Percentiles rank a stretch among this genome's conserved stretches.
Evolutionary conservation across 23 tunicate species (phyloP).

Genomic region (Trididemnum clinides): DNA sequence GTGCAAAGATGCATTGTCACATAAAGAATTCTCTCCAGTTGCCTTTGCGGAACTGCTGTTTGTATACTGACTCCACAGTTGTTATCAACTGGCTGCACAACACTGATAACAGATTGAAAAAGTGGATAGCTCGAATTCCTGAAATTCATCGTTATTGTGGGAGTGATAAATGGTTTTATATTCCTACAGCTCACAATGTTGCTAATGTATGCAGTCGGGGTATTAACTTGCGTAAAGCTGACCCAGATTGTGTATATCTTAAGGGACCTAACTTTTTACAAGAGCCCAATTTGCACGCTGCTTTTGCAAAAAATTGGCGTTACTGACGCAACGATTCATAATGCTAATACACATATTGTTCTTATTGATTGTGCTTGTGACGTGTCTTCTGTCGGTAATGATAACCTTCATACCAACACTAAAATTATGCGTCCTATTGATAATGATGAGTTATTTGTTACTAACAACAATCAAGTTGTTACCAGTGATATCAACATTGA

Average conservation of each 20-base stretch:
- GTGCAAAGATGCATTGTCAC: conserved; percentile 14
- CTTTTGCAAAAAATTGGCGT: no score
- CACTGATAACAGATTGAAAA: background rate
- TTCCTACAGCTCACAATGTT: background rate
- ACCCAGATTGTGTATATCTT: background rate
- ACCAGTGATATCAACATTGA: no score
- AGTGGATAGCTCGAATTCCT: background rate
- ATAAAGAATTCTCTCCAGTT: background rate
- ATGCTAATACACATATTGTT: no score
- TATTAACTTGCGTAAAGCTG: background rate
- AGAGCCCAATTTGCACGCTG: no score
- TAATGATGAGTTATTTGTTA: no score
- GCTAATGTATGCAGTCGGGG: background rate
- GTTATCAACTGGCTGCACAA: background rate
- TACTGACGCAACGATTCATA: no score
- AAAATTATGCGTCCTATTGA: no score
- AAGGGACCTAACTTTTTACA: background rate
- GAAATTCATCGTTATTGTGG: background rate
- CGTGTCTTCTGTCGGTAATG: no score
- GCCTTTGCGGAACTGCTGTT: background rate
- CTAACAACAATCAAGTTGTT: no score
- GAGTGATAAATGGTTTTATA: background rate
- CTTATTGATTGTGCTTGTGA: no score
- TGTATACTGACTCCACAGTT: background rate
- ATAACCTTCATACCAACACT: no score